phyloP scores from a whole-genome alignment of 2,888 invertebrate genomes.

The Eupelmus urozonus region DNA sequence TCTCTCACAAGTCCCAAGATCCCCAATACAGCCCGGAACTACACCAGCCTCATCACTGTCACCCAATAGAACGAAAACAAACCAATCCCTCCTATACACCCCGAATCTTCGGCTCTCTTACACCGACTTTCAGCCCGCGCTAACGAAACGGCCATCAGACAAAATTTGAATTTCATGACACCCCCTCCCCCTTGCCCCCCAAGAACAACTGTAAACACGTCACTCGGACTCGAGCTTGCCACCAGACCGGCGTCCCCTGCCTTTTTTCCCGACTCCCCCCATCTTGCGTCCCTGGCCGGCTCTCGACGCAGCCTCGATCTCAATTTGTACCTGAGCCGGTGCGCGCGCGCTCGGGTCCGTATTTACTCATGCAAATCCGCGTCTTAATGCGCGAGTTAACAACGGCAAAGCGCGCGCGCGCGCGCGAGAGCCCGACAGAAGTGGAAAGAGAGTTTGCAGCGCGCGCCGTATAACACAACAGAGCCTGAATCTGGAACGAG shows the following conservation, averaged over 20 bases:
- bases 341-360: constrained; percentile 55
- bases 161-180: constrained; percentile 52
- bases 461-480: constrained; percentile 59
- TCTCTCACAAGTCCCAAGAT: too few species aligned
- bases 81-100: too few species aligned
- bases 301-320: constrained; percentile 66
- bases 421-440: constrained; percentile 1
- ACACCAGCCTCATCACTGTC: too few species aligned
- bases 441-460: constrained; percentile 39
- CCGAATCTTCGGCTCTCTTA: too few species aligned
- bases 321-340: constrained; percentile 65
- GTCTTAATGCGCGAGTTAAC: constrained; percentile 62
- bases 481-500: constrained; percentile 43
- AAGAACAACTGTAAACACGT: neutral
- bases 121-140: constrained; percentile 21
- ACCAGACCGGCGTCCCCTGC: too few species aligned
- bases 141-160: constrained; percentile 26
- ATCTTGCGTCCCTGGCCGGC: too few species aligned
- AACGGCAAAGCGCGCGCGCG: constrained; percentile 39
- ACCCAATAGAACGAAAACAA: too few species aligned
- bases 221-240: too few species aligned
- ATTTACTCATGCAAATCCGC: constrained; percentile 70
- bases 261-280: too few species aligned
- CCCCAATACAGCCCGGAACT: too few species aligned
- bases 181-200: constrained; percentile 3